Evolutionary conservation across 1,140 invertebrate genomes (phyloP).

Genomic region (Lordiphosa mommai): DNA sequence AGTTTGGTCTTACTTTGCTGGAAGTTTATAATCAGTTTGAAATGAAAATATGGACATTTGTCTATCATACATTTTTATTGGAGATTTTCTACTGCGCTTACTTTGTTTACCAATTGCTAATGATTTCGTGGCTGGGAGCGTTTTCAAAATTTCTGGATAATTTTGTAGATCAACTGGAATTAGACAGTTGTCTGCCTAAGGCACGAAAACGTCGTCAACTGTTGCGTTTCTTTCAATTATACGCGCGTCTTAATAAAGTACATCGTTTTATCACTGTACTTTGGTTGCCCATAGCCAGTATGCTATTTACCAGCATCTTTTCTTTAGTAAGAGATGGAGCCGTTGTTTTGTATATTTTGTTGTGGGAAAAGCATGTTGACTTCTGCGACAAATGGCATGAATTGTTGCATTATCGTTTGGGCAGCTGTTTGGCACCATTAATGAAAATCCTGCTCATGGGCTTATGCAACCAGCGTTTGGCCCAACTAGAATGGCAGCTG

Average conservation of each 20-base stretch:
- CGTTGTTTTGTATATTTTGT: background rate
- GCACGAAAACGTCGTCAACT: background rate
- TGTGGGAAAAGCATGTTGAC: background rate
- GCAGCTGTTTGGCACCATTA: background rate
- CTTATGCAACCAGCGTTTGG: slow-evolving; percentile 8
- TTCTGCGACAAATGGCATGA: background rate
- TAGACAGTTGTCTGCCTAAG: too few species aligned
- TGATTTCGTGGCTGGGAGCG: slow-evolving; percentile 3
- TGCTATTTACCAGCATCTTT: background rate
- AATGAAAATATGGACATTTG: background rate
- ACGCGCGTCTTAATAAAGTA: slow-evolving; percentile 3
- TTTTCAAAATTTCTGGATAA: background rate
- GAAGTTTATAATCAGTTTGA: background rate
- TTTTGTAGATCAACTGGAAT: too few species aligned
- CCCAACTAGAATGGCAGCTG: background rate
- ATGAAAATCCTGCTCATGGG: slow-evolving; percentile 8
- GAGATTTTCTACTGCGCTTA: slow-evolving; percentile 8
- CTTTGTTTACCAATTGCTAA: slow-evolving; percentile 13
- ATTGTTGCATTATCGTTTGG: background rate
- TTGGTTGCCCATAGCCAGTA: slow-evolving; percentile 13
- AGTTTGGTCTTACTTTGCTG: background rate
- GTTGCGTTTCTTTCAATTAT: background rate
- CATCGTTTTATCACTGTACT: slow-evolving; percentile 1
- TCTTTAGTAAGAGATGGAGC: background rate
- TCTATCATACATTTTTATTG: background rate